Evolutionary conservation across 1,140 invertebrate species (phyloP), one percentile per base, ranked within the genome.

Genomic region (Neoseiulus cucumeris): DNA sequence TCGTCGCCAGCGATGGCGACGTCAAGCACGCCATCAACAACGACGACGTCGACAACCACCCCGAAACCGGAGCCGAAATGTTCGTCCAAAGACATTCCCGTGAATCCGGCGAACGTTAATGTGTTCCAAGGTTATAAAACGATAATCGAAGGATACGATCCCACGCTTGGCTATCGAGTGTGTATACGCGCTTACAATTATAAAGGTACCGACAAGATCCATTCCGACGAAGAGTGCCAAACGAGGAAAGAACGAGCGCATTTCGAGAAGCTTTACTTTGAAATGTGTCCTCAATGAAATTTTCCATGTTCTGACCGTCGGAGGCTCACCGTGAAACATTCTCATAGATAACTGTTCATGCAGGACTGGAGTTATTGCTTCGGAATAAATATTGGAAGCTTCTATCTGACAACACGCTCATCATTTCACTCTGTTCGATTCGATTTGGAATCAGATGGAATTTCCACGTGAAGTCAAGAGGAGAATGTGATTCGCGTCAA

Each of bases 131-230:
- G 51, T 17, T 59, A 59, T 25, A 59, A 59, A 25, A 25, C 51
- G 22, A 25, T 25, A 29, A 59, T 59, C 22, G 51, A 59, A 9
- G 51, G 22, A 17, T 59, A 59, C 51, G 51, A 59, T 59, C 51
- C 51, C 17, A 25, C 51, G 14, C 14, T 25, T 2, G 33, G 25
- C 25, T 59, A 59, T 25, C 17, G 51, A 29, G 51, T 59, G 4
- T 59, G 51, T 9, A 59, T 59, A n/a, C 51, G 51, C 6, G 51
- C 51, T 25, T 59, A 59, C 22, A 59, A 59, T 59, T 59, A 33
- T 14, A 59, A 59, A 33, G 51, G 51, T 33, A 59, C 51, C 33
- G 51, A 59, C 33, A 59, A 59, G 51, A 25, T 59, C 12, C 51
- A 59, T 25, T 59, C 51, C 25, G 51, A 59, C 4, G 51, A 59